Evolutionary conservation across 2,797 vertebrate species (phyloP).

Genomic region (Nyctibius grandis): DNA sequence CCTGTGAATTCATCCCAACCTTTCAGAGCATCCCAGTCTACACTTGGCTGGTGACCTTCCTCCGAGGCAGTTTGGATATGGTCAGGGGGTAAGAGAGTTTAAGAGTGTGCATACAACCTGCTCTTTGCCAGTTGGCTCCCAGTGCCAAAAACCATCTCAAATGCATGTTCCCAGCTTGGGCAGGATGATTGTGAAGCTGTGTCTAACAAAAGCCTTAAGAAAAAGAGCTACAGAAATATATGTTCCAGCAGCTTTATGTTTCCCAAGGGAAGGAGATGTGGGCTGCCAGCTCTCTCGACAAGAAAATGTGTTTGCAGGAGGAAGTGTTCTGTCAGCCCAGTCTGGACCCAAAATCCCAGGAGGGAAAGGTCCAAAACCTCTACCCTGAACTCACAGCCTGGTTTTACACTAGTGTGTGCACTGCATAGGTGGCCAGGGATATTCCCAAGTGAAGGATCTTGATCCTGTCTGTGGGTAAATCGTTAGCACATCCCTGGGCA

Average conservation of each 20-base stretch:
- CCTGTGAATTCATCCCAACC: background rate
- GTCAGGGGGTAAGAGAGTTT: background rate
- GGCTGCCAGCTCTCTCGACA: background rate
- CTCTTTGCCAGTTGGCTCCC: background rate
- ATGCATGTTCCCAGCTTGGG: background rate
- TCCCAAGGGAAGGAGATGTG: fast-evolving
- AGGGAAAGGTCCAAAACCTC: background rate
- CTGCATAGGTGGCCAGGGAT: background rate
- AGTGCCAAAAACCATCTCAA: background rate
- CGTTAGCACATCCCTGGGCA: background rate
- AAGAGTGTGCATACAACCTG: background rate
- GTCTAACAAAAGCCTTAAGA: background rate
- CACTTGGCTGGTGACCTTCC: background rate
- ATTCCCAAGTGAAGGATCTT: background rate
- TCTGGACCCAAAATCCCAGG: background rate
- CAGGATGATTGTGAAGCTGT: background rate
- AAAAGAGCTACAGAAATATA: background rate
- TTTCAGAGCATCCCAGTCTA: background rate
- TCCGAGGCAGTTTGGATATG: background rate
- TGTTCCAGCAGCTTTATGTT: background rate
- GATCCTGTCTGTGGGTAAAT: background rate
- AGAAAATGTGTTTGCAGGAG: background rate
- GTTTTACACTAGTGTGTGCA: background rate
- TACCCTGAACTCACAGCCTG: background rate
- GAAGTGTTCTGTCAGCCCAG: background rate